Base-by-base conservation (phyloP, 1,140 invertebrate genomes). In the Achatina immaculata region DNA sequence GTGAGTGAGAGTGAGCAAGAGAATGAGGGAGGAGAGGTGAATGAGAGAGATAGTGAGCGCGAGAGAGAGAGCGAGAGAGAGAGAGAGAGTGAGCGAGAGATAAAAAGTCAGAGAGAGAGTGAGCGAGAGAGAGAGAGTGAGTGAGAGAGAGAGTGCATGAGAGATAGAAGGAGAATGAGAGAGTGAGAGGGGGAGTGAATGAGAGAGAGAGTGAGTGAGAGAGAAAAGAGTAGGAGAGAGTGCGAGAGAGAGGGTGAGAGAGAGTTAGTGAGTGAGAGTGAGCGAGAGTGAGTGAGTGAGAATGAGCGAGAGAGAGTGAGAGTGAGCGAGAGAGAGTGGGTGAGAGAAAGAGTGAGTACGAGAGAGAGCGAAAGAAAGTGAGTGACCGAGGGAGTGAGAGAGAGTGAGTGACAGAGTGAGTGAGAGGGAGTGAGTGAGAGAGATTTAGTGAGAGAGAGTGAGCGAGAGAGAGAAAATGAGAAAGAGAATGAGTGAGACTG, bases 141-240 rank as follows among this genome's bases (percentile, higher is more conserved):
- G n/a, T n/a, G 24, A 55, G 62, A 66, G 43, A 45, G 55, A 66
- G 45, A 68, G 51, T 42, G 55, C 65, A 68, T 55, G 74, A 72
- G 68, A 71, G 65, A 71, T 65, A 82, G 45, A 82, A 51, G 43
- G 76, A 82, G 76, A 78, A 43, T 55, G 66, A 78, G 51, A 78
- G 45, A 65, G 75, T 58, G 58, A 74, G 68, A 82, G 62, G 71
- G n/a, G n/a, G n/a, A n/a, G n/a, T n/a, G n/a, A n/a, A n/a, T n/a
- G n/a, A n/a, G n/a, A n/a, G n/a, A n/a, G n/a, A n/a, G n/a, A n/a
- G n/a, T n/a, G n/a, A n/a, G n/a, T n/a, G n/a, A n/a, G n/a, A n/a
- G n/a, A n/a, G n/a, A n/a, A n/a, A 42, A 77, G 74, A 77, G 43
- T 55, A 38, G 58, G 73, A 82, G 73, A 76, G 43, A 77, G 66